These are phyloP conservation scores for Zaprionus capensis DNA, from an alignment of 1,140 invertebrate genomes.

Conservation along the genomic window DNA sequence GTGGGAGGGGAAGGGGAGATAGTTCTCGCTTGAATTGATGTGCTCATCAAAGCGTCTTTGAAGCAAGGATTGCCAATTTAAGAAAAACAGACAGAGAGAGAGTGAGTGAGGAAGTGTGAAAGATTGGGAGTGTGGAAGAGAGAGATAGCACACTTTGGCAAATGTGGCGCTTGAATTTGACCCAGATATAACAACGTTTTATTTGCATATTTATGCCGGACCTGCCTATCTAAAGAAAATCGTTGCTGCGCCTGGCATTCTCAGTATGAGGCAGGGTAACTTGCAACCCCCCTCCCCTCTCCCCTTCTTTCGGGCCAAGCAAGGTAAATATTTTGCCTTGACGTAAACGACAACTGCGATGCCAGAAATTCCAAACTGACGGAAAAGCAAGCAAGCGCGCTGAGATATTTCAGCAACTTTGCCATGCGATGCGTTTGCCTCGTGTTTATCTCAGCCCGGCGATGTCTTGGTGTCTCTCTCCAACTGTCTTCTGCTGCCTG, in stretches of 20 bases:
- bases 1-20: neutral
- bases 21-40: constrained; percentile 43
- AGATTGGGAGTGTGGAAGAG: neutral
- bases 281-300: neutral
- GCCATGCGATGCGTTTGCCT: constrained; percentile 26
- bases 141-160: constrained; percentile 20
- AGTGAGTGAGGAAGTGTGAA: neutral
- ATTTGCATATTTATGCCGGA: constrained; percentile 71
- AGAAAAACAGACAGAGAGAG: neutral
- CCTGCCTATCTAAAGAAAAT: constrained; percentile 38
- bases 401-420: constrained; percentile 72
- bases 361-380: constrained; percentile 77
- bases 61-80: constrained; percentile 3
- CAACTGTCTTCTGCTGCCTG: constrained; percentile 1
- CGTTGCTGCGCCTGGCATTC: constrained; percentile 14
- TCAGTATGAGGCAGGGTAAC: too few species aligned
- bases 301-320: neutral
- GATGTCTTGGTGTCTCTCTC: constrained; percentile 1
- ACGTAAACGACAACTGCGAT: constrained; percentile 64
- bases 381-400: constrained; percentile 65
- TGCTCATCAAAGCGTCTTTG: constrained; percentile 16
- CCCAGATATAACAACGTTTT: constrained; percentile 48
- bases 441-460: constrained; percentile 8
- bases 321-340: constrained; percentile 68
- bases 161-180: constrained; percentile 28